These are phyloP conservation scores for Corythornis cristatus DNA, from an alignment of 2,113 vertebrate species.

Conservation along the genomic window DNA sequence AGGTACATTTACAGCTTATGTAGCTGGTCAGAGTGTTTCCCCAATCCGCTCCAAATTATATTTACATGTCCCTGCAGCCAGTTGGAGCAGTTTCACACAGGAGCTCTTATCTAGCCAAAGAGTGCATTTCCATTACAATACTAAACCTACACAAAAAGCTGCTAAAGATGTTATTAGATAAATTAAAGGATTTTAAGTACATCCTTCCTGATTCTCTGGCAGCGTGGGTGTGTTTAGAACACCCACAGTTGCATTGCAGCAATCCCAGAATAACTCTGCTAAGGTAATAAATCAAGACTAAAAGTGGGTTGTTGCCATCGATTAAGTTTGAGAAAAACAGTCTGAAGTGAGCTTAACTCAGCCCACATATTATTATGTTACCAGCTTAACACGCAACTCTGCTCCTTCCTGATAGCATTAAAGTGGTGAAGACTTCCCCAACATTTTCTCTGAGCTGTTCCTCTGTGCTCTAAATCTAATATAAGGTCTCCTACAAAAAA, in stretches of 20 bases:
- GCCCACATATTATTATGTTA: slow-evolving; percentile 40
- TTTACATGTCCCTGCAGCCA: not conserved
- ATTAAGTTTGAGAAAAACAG: slow-evolving; percentile 56
- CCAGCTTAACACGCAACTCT: slow-evolving; percentile 30
- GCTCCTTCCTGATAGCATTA: slow-evolving; percentile 26
- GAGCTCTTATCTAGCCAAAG: slow-evolving; percentile 46
- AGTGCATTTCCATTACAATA: slow-evolving; percentile 72
- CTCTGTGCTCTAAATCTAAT: slow-evolving; percentile 48
- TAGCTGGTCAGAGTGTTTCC: not conserved
- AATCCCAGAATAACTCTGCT: slow-evolving; percentile 55
- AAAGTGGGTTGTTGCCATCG: slow-evolving; percentile 62
- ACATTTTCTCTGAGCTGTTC: slow-evolving; percentile 1
- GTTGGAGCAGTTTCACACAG: not conserved
- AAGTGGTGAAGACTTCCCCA: slow-evolving; percentile 17
- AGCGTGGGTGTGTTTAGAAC: slow-evolving; percentile 66
- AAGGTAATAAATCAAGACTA: slow-evolving; percentile 64
- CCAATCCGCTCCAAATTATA: not conserved
- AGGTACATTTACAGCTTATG: not conserved
- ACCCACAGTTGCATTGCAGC: slow-evolving; percentile 70
- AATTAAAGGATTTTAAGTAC: slow-evolving; percentile 78
- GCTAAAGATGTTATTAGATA: slow-evolving; percentile 78
- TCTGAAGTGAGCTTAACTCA: slow-evolving; percentile 53
- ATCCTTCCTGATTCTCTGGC: slow-evolving; percentile 75
- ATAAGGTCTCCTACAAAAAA: slow-evolving; percentile 24
- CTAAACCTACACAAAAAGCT: slow-evolving; percentile 72